These are phyloP conservation scores for Brachyhypopomus gauderio DNA, from an alignment of 2,113 vertebrate species.

Conservation along the genomic window DNA sequence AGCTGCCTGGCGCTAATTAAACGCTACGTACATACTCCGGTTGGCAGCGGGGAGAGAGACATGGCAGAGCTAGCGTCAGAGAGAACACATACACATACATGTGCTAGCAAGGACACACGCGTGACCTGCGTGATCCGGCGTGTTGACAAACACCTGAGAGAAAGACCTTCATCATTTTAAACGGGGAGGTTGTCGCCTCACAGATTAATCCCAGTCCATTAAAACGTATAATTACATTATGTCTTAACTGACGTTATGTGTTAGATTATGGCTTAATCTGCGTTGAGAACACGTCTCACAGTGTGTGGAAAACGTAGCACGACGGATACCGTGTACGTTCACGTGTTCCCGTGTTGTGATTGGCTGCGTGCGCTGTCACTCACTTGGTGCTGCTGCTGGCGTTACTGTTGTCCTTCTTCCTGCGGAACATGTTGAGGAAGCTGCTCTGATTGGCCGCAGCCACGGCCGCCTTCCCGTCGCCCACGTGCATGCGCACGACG, in stretches of 20 bases:
- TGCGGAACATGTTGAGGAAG: slow-evolving; percentile 95
- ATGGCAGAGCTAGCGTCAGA: slow-evolving; percentile 52
- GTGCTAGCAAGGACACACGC: slow-evolving; percentile 18
- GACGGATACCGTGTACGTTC: background rate
- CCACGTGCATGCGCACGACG: slow-evolving; percentile 97
- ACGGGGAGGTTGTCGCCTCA: background rate
- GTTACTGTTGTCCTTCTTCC: slow-evolving; percentile 95
- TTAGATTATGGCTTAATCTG: background rate
- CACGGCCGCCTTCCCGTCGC: slow-evolving; percentile 86
- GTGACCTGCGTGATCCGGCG: slow-evolving; percentile 1
- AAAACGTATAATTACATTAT: background rate
- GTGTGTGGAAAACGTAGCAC: background rate
- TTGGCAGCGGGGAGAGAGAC: slow-evolving; percentile 53
- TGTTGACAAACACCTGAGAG: slow-evolving; percentile 40
- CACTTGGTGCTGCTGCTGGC: slow-evolving; percentile 88
- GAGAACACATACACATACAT: slow-evolving; percentile 51
- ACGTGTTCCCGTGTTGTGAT: background rate
- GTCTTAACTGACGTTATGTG: background rate
- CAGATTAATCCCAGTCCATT: background rate
- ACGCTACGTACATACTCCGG: slow-evolving; percentile 55
- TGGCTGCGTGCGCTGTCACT: slow-evolving; percentile 64
- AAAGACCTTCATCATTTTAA: slow-evolving; percentile 31
- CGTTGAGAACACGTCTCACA: slow-evolving; percentile 1
- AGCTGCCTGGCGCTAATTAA: slow-evolving; percentile 41
- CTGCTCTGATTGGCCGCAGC: slow-evolving; percentile 83